Percentiles rank a stretch among this genome's conserved stretches.
Conservation (phyloP, 2,888 invertebrate species). For the Megalurothrips usitatus region DNA sequence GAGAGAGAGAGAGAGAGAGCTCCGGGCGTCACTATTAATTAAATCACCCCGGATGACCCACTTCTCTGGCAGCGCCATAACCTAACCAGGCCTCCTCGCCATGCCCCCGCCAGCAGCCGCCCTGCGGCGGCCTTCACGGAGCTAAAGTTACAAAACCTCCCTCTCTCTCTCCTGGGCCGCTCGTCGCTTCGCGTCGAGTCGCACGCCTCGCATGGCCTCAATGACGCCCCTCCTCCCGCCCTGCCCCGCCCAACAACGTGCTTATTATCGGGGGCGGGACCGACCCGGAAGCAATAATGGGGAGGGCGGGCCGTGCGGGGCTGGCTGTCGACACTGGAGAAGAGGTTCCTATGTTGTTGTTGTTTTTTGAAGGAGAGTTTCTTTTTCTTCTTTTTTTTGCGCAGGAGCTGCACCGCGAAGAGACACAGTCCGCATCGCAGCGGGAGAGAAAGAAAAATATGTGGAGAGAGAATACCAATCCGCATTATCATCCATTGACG, state of each 20-base stretch:
- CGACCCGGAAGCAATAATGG: neutral
- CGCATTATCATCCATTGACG: neutral
- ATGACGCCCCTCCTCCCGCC: too few species aligned
- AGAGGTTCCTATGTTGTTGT: too few species aligned
- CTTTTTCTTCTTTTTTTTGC: neutral
- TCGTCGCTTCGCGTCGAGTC: too few species aligned
- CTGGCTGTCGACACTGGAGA: neutral
- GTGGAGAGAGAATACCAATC: neutral
- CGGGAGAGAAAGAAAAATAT: neutral
- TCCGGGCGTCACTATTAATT: constrained; percentile 1
- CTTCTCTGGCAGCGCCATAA: neutral
- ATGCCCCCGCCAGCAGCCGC: neutral
- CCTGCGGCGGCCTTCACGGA: neutral
- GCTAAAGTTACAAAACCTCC: neutral
- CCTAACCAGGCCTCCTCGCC: neutral
- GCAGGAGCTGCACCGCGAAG: neutral
- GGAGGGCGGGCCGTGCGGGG: neutral
- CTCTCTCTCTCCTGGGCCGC: neutral
- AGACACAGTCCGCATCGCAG: neutral
- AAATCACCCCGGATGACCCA: neutral
- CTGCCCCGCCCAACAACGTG: neutral
- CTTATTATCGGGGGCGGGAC: neutral
- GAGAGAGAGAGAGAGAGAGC: neutral
- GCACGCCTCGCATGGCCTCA: too few species aligned
- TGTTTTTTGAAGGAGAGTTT: neutral